phyloP scores from a whole-genome alignment of 2,797 vertebrate species.

The Sitta carolinensis region DNA sequence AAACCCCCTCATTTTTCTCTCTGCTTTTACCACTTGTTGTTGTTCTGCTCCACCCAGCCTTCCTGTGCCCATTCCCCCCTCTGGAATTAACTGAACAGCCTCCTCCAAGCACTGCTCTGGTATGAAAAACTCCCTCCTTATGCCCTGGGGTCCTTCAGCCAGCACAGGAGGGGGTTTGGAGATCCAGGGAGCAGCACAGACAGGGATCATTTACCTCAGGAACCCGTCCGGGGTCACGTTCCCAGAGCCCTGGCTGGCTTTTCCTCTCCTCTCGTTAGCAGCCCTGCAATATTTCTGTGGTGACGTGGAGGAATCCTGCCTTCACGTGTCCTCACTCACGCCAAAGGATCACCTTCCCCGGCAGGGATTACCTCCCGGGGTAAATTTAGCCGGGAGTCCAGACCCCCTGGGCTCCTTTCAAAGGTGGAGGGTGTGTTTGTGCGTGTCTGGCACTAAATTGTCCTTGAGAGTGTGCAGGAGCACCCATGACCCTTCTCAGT shows the following conservation, averaged over 20 bases:
- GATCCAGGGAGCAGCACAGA: fast-evolving
- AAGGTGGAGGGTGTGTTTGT: fast-evolving
- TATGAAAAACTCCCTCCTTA: fast-evolving
- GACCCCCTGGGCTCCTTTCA: background rate
- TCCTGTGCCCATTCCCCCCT: background rate
- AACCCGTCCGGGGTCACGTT: fast-evolving
- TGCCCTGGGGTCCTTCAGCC: background rate
- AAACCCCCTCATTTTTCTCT: background rate
- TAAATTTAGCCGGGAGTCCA: background rate
- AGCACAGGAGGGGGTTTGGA: background rate
- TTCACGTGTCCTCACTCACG: background rate
- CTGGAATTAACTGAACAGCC: background rate
- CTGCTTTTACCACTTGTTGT: background rate
- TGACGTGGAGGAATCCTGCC: background rate
- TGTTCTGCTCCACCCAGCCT: background rate
- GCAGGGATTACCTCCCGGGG: background rate
- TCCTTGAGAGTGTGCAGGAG: background rate
- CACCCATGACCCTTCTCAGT: background rate
- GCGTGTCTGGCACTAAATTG: background rate
- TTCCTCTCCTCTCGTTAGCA: background rate
- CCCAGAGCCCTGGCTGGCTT: background rate
- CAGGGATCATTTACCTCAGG: background rate
- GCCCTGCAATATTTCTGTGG: fast-evolving
- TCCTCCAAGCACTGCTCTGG: background rate
- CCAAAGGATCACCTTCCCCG: fast-evolving